Conservation (phyloP, 1,140 invertebrate species). For the Drosophila pandora region DNA sequence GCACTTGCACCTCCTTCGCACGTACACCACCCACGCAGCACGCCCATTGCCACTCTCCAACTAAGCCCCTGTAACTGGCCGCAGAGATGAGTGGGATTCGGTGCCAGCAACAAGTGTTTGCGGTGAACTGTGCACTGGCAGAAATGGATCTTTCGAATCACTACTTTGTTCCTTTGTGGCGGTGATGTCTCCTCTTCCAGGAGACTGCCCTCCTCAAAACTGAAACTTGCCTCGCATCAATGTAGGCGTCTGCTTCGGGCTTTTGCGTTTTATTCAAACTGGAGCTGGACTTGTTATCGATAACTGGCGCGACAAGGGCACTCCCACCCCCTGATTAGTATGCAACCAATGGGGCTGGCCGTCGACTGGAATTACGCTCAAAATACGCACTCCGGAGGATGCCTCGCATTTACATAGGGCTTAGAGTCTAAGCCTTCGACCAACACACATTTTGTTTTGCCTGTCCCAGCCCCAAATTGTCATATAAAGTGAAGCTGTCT, state of each 20-base stretch:
- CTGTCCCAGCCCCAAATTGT: constrained; percentile 49
- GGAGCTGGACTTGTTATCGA: constrained; percentile 43
- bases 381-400: constrained; percentile 25
- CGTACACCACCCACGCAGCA: background rate
- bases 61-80: background rate
- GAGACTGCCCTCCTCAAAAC: too few relatives aligned
- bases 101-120: constrained; percentile 29
- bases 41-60: background rate
- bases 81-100: background rate
- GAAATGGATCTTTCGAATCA: background rate
- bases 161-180: too few relatives aligned
- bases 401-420: constrained; percentile 17
- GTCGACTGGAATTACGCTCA: constrained; percentile 58
- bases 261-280: constrained; percentile 28
- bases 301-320: constrained; percentile 41
- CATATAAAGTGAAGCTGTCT: constrained; percentile 61
- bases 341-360: constrained; percentile 51
- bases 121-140: background rate
- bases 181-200: too few relatives aligned
- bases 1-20: constrained; percentile 14
- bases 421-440: constrained; percentile 8
- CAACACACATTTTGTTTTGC: constrained; percentile 27
- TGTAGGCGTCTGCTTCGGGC: too few relatives aligned
- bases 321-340: constrained; percentile 50
- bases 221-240: too few relatives aligned